A percentile compares a stretch with the other conserved stretches of the same genome.
These are phyloP conservation scores for Aquatica leii DNA, from an alignment of 2,888 invertebrate species.

Conservation along the genomic window DNA sequence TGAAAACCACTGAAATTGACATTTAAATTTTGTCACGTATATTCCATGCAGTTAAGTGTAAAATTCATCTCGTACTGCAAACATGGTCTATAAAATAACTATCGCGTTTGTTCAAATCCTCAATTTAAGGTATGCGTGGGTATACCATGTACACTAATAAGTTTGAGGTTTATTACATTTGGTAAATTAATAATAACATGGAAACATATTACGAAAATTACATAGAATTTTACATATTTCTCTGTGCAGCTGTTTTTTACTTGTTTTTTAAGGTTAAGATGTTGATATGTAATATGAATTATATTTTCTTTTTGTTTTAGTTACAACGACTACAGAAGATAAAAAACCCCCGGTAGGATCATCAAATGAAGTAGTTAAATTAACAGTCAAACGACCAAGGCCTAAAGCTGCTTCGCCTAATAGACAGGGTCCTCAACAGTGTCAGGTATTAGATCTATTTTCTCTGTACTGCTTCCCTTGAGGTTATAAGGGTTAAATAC, in stretches of 20 bases:
- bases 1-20: conserved; percentile 39
- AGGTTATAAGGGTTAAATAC: conserved; percentile 8
- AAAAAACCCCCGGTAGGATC: conserved; percentile 60
- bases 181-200: neutral
- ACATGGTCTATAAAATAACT: conserved; percentile 26
- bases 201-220: too few species aligned
- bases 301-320: too few species aligned
- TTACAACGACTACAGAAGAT: conserved; percentile 59
- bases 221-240: too few species aligned
- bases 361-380: conserved; percentile 63
- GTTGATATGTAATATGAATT: too few species aligned
- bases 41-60: conserved; percentile 27
- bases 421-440: conserved; percentile 90
- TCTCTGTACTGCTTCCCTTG: too few species aligned
- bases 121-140: conserved; percentile 1
- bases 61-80: conserved; percentile 33
- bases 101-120: conserved; percentile 17
- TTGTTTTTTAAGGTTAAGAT: too few species aligned
- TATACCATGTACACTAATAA: too few species aligned
- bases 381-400: conserved; percentile 73
- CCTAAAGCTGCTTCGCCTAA: conserved; percentile 90
- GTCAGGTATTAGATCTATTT: too few species aligned
- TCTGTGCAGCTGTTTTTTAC: too few species aligned
- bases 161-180: neutral
- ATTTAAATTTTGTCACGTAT: conserved; percentile 38